These are phyloP conservation scores for Haliclystus octoradiatus DNA, from an alignment of 30 jellyfish, hydroid and myxozoan genomes.

Conservation along the genomic window DNA sequence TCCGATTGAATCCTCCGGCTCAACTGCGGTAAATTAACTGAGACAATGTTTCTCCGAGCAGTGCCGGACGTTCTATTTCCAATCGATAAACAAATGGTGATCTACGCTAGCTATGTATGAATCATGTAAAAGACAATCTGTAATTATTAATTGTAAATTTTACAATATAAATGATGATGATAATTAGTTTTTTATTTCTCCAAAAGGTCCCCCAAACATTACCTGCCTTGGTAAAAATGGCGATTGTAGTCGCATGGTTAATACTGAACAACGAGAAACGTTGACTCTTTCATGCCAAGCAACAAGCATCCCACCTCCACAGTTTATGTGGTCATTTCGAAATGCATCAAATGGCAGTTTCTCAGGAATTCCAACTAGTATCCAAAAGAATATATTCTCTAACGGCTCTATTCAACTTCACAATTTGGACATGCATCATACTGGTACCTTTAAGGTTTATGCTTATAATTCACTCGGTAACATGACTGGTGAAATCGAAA, in stretches of 20 bases:
- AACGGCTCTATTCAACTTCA: constrained; percentile 54
- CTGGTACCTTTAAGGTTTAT: constrained; percentile 28
- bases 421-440: constrained; percentile 33
- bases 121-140: background rate
- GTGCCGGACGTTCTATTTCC: too few species aligned
- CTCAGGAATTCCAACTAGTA: background rate
- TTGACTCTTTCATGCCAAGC: constrained; percentile 51
- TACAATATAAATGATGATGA: background rate
- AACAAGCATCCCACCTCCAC: constrained; percentile 64
- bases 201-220: constrained; percentile 40
- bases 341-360: constrained; percentile 4
- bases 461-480: constrained; percentile 53
- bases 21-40: too few species aligned
- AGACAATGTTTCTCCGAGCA: too few species aligned
- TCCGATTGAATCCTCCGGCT: too few species aligned
- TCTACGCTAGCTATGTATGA: too few species aligned
- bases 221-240: constrained; percentile 59
- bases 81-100: too few species aligned
- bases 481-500: constrained; percentile 3
- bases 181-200: background rate
- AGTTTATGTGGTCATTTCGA: constrained; percentile 40
- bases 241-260: constrained; percentile 54
- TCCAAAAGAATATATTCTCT: constrained; percentile 38
- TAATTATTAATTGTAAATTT: background rate
- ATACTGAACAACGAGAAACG: constrained; percentile 19